Percentiles rank a stretch among this genome's conserved stretches.
Conservation (phyloP, 2,888 invertebrate species). For the Trachelus stipa region DNA sequence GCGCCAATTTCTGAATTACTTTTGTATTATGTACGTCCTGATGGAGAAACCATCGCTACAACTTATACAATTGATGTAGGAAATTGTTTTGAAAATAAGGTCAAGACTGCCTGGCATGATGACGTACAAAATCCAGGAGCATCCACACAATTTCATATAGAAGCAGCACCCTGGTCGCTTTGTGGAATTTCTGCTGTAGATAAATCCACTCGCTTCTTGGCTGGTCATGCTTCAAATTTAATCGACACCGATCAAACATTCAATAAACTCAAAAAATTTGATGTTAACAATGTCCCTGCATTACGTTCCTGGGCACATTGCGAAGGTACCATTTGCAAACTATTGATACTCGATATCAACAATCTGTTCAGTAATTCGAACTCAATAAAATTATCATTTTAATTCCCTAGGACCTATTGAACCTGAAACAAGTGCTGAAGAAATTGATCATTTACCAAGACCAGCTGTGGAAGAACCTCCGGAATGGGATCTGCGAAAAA, state of each 20-base stretch:
- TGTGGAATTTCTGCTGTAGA: slow-evolving; percentile 73
- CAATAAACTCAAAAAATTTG: slow-evolving; percentile 54
- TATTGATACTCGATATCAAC: slow-evolving; percentile 13
- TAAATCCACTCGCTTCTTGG: slow-evolving; percentile 69
- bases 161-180: slow-evolving; percentile 69
- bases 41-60: slow-evolving; percentile 72
- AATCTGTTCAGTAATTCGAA: background rate
- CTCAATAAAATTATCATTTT: background rate
- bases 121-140: slow-evolving; percentile 68
- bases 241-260: slow-evolving; percentile 55
- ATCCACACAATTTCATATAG: slow-evolving; percentile 66
- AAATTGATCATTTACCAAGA: slow-evolving; percentile 56
- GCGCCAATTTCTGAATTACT: slow-evolving; percentile 68
- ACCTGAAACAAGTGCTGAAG: slow-evolving; percentile 43
- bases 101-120: slow-evolving; percentile 67
- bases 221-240: slow-evolving; percentile 21
- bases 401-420: slow-evolving; percentile 26
- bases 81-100: slow-evolving; percentile 71
- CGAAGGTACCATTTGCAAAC: slow-evolving; percentile 43
- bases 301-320: slow-evolving; percentile 54
- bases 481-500: slow-evolving; percentile 38
- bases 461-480: slow-evolving; percentile 43
- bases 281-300: slow-evolving; percentile 32
- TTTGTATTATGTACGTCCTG: slow-evolving; percentile 70
- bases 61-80: slow-evolving; percentile 69